Conservation (phyloP, 2,888 invertebrate species). For the Melanargia galathea region DNA sequence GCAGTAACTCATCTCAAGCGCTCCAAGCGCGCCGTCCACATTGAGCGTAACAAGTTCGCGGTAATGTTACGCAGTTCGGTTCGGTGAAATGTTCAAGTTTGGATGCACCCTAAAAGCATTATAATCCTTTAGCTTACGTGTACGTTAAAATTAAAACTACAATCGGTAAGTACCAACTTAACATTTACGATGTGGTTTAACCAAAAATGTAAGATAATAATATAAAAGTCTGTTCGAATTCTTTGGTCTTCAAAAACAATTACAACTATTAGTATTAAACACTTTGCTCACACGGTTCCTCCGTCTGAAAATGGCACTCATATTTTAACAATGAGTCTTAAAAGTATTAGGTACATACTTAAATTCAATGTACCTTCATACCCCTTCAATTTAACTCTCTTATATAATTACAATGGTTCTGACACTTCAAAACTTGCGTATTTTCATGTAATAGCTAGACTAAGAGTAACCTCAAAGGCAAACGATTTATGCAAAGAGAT, state of each 20-base stretch:
- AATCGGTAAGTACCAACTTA: too few relatives aligned
- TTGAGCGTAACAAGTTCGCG: too few relatives aligned
- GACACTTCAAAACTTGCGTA: slow-evolving; percentile 26
- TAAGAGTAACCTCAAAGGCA: neutral
- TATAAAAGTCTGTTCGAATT: neutral
- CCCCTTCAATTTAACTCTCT: slow-evolving; percentile 18
- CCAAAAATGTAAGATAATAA: too few relatives aligned
- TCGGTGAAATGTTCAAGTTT: too few relatives aligned
- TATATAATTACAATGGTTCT: slow-evolving; percentile 17
- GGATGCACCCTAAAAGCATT: too few relatives aligned
- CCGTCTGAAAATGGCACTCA: slow-evolving; percentile 4
- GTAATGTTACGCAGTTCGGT: too few relatives aligned
- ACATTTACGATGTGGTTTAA: too few relatives aligned
- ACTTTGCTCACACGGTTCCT: slow-evolving; percentile 4
- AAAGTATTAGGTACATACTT: slow-evolving; percentile 19
- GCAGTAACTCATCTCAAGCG: too few relatives aligned
- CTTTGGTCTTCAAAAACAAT: neutral
- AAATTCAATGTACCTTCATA: slow-evolving; percentile 26
- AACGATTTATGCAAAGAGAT: neutral
- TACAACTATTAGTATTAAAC: neutral
- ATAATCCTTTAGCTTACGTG: too few relatives aligned
- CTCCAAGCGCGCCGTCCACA: too few relatives aligned
- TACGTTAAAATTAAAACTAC: too few relatives aligned
- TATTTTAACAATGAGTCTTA: slow-evolving; percentile 6
- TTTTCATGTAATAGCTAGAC: slow-evolving; percentile 21